These are phyloP conservation scores for Dendroctonus ponderosae DNA, from an alignment of 1,140 invertebrate species.

Conservation along the genomic window DNA sequence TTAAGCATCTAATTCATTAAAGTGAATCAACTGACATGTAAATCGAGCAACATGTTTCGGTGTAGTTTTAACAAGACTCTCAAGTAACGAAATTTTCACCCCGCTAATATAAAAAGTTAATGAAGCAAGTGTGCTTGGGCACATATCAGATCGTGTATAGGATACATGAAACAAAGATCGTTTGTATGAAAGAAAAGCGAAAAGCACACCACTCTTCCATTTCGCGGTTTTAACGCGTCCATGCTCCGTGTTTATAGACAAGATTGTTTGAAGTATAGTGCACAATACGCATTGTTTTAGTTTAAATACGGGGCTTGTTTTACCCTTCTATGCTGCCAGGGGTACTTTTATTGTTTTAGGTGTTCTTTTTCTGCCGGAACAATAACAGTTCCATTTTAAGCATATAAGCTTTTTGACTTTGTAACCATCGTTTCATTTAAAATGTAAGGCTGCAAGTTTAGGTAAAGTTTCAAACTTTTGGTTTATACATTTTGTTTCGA, in stretches of 20 bases:
- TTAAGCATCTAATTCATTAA: neutral
- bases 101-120: conserved; percentile 31
- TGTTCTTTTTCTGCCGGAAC: conserved; percentile 35
- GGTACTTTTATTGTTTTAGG: conserved; percentile 42
- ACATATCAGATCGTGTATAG: conserved; percentile 31
- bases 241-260: conserved; percentile 39
- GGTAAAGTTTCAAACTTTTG: neutral
- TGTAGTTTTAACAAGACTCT: conserved; percentile 18
- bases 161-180: conserved; percentile 32
- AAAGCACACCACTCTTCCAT: conserved; percentile 39
- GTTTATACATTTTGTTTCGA: neutral
- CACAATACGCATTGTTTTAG: conserved; percentile 44
- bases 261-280: conserved; percentile 41
- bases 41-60: conserved; percentile 20
- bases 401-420: conserved; percentile 30
- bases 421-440: neutral
- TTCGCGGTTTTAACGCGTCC: conserved; percentile 40
- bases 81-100: conserved; percentile 32
- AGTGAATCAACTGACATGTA: conserved; percentile 7
- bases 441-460: neutral
- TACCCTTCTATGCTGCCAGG: conserved; percentile 36
- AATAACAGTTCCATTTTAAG: conserved; percentile 30
- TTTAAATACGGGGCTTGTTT: conserved; percentile 36
- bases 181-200: conserved; percentile 36
- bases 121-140: conserved; percentile 25